phyloP scores from a whole-genome alignment of 2,113 vertebrate species.

The Carassius gibelio region DNA sequence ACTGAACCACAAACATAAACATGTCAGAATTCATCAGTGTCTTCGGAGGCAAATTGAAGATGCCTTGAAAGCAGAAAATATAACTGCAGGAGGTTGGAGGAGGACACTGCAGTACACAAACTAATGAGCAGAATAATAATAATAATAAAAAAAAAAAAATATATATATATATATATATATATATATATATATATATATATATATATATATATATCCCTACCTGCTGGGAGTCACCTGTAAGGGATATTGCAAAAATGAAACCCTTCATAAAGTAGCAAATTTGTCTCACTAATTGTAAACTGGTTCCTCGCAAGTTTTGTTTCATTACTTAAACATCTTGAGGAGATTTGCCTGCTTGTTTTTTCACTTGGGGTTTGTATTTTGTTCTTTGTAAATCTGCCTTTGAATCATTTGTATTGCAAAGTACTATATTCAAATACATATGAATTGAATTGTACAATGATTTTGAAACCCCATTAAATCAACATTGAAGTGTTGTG shows the following conservation, averaged over 20 bases:
- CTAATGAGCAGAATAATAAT: conserved; percentile 15
- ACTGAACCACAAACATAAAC: conserved; percentile 27
- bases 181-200: too few relatives aligned
- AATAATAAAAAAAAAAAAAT: background rate
- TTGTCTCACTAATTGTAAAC: background rate
- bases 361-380: background rate
- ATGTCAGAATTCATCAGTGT: conserved; percentile 41
- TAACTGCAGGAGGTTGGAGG: conserved; percentile 10
- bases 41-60: conserved; percentile 10
- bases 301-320: background rate
- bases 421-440: background rate
- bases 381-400: background rate
- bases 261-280: background rate
- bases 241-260: background rate
- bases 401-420: background rate
- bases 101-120: background rate
- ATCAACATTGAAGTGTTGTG: background rate
- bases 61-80: conserved; percentile 23
- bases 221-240: background rate
- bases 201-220: too few relatives aligned
- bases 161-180: too few relatives aligned
- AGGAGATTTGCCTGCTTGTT: background rate
- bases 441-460: background rate
- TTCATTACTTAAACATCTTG: background rate
- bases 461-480: background rate